These are phyloP conservation scores for Tetranychus truncatus DNA, from an alignment of 2,888 invertebrate species.

Conservation along the genomic window DNA sequence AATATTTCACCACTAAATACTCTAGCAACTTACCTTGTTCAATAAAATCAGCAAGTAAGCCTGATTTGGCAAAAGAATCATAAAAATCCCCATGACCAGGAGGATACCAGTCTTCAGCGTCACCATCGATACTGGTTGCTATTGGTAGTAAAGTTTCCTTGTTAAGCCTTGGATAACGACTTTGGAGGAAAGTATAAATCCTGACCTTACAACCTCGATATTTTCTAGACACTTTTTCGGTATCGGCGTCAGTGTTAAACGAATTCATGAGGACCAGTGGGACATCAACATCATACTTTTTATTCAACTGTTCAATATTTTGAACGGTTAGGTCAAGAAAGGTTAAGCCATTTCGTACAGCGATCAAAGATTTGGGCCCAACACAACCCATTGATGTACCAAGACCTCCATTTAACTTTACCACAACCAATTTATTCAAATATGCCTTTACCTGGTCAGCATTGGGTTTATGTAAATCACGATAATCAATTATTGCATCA, in stretches of 20 bases:
- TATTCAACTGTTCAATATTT: slow-evolving; percentile 76
- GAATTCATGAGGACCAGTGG: slow-evolving; percentile 98
- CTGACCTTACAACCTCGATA: slow-evolving; percentile 78
- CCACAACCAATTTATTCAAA: slow-evolving; percentile 73
- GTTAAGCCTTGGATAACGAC: slow-evolving; percentile 81
- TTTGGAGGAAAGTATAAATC: slow-evolving; percentile 93
- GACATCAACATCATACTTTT: slow-evolving; percentile 80
- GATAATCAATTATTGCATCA: slow-evolving; percentile 47
- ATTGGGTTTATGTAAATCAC: slow-evolving; percentile 24
- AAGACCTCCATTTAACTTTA: slow-evolving; percentile 84
- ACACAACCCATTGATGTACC: slow-evolving; percentile 95
- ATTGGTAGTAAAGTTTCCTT: slow-evolving; percentile 83
- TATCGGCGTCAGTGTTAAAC: slow-evolving; percentile 97
- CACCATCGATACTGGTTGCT: slow-evolving; percentile 51
- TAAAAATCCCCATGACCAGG: slow-evolving; percentile 99
- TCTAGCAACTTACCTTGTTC: slow-evolving; percentile 36
- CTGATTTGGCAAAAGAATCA: slow-evolving; percentile 79
- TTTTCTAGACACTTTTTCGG: slow-evolving; percentile 76
- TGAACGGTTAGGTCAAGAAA: slow-evolving; percentile 89
- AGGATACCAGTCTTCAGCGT: slow-evolving; percentile 88
- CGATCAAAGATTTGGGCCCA: slow-evolving; percentile 86
- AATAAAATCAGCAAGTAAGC: slow-evolving; percentile 69
- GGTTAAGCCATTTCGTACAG: slow-evolving; percentile 76
- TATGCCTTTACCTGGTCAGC: slow-evolving; percentile 46
- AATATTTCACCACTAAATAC: not conserved